Percentiles rank a stretch among this genome's conserved stretches.
phyloP scores from a whole-genome alignment of 2,888 invertebrate genomes.

The Aspidiotus destructor region DNA sequence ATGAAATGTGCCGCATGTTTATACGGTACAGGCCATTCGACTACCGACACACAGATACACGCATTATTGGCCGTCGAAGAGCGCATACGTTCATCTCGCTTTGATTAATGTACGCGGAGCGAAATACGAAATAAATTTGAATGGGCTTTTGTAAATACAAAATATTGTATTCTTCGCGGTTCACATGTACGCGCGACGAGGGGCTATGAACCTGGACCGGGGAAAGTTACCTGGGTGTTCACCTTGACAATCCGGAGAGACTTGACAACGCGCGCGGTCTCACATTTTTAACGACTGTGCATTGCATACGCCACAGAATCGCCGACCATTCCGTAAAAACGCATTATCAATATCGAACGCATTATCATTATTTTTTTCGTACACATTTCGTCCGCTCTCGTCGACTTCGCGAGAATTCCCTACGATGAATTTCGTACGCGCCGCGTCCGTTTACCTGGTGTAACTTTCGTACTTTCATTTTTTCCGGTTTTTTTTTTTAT shows the following conservation, averaged over 20 bases:
- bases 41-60: too few species aligned
- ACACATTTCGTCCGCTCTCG: not conserved
- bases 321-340: constrained; percentile 28
- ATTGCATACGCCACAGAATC: constrained; percentile 22
- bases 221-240: constrained; percentile 33
- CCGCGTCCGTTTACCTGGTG: too few species aligned
- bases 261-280: constrained; percentile 21
- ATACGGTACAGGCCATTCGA: too few species aligned
- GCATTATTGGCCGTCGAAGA: too few species aligned
- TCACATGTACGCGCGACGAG: constrained; percentile 3
- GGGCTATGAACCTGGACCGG: constrained; percentile 32
- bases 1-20: too few species aligned
- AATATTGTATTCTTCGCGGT: too few species aligned
- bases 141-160: too few species aligned
- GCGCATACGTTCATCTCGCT: not conserved
- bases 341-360: not conserved
- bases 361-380: not conserved
- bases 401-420: not conserved
- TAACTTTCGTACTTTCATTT: not conserved
- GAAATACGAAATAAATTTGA: not conserved
- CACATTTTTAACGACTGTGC: constrained; percentile 13
- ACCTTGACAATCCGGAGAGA: constrained; percentile 30
- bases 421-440: too few species aligned
- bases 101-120: not conserved
- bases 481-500: not conserved